Evolutionary conservation across 2,113 vertebrate species (phyloP), one percentile per base, ranked within the genome.

Genomic region (Sinocyclocheilus grahami): DNA sequence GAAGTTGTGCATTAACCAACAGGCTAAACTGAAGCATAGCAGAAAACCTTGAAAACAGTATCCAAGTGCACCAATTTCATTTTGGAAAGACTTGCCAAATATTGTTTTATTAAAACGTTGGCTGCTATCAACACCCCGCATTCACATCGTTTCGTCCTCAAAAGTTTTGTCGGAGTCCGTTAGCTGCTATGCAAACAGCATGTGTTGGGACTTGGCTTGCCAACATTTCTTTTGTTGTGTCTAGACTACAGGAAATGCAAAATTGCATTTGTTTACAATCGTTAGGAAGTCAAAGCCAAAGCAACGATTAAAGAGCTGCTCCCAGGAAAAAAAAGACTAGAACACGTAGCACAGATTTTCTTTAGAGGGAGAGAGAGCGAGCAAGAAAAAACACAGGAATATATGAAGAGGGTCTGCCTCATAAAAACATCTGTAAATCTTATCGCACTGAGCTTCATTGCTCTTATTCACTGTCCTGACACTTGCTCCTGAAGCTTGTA

Each of bases 231-330:
- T 90, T 86, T 65, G 85, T 89, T 89, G 90, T 92, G 93, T 94
- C 92, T 93, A 93, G 93, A 94, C 93, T 85, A 90, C 93, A 94
- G 94, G 93, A 95, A 94, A 93, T 91, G 90, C 92, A 92, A 90
- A 91, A 91, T 86, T 90, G 91, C 88, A 85, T 93, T 92, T 93
- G 93, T 93, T 94, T 93, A 92, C 93, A 90, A 89, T 78, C 90
- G 83, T 58, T 67, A 87, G 85, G 86, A 91, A 90, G 91, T 91
- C 87, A 86, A 88, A 89, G 92, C 86, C 83, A 85, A 80, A 84
- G 84, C 62, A 87, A 24, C 89, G 86, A 88, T 92, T 87, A 79
- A 85, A 90, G 87, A 72, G 85, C 88, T 80, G 89, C 90, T 87
- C 89, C 83, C 85, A 86, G 88, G 91, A 86, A 80, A 88, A 30